phyloP scores from a whole-genome alignment of 1,140 invertebrate genomes.

The Drosophila tropicalis region DNA sequence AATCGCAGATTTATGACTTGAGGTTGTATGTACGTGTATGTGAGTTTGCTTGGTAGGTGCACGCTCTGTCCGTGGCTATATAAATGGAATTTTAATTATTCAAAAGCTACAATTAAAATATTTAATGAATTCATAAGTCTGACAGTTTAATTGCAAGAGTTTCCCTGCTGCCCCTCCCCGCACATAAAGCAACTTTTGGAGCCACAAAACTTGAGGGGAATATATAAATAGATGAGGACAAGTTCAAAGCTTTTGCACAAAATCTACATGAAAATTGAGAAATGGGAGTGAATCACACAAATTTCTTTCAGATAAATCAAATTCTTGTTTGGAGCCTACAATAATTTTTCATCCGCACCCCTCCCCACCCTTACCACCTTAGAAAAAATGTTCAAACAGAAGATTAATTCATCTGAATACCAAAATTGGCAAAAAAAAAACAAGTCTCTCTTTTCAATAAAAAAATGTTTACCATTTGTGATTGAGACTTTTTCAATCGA shows the following conservation, averaged over 20 bases:
- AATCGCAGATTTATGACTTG: conserved; percentile 77
- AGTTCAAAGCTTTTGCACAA: conserved; percentile 27
- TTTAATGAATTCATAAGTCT: conserved; percentile 81
- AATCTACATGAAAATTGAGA: conserved; percentile 15
- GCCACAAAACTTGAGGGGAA: conserved; percentile 20
- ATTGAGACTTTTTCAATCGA: no score
- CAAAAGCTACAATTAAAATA: conserved; percentile 81
- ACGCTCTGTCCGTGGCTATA: conserved; percentile 45
- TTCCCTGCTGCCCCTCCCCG: conserved; percentile 18
- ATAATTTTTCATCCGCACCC: background rate
- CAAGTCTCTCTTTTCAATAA: background rate
- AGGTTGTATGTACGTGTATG: conserved; percentile 35
- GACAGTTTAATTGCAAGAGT: conserved; percentile 80
- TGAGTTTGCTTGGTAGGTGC: background rate
- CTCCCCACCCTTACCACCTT: no score
- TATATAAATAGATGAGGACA: conserved; percentile 56
- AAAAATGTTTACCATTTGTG: background rate
- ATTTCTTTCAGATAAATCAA: conserved; percentile 1
- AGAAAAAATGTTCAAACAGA: background rate
- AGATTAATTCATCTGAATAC: background rate
- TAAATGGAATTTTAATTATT: conserved; percentile 81
- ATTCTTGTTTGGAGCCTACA: conserved; percentile 1
- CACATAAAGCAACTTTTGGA: conserved; percentile 57
- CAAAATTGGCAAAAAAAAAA: background rate
- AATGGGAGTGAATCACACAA: background rate